Base-by-base conservation (phyloP, 2,797 vertebrate genomes). In the Gadopsis marmoratus region DNA sequence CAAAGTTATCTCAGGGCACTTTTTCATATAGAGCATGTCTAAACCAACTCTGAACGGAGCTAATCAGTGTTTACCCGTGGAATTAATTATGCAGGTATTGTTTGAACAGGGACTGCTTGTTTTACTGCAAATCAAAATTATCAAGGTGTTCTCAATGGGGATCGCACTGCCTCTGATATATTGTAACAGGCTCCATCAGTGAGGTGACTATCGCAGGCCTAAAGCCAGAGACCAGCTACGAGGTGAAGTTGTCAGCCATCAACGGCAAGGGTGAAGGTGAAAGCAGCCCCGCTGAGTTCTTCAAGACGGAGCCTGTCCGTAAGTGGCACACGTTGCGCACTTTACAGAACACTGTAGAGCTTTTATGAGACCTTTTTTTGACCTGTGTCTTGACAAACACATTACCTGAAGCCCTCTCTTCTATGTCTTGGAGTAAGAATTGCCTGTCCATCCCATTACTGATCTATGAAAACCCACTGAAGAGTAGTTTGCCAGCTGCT, bases 211-310 rank as follows among this genome's bases (percentile, higher is more conserved):
- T 99, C 86, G 93, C 91, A 3, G 95, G 96, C 85, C 94, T 99
- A 89, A 97, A 93, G 85, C 98, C 98, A 0, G 97, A 99, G 84
- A 98, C 96, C 1, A 87, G 81, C 12, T 99, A 99, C 0, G 93
- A 97, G 0, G 95, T 99, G 71, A 97, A 96, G 75, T 88, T 99
- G 92, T 97, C 97, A 0, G 98, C 97, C 6, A 93, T 99, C 92
- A 99, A 99, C 0, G 98, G 98, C 87, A 99, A 99, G 81, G 98
- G 98, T 0, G 94, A 97, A 79, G 97, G 98, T 0, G 98, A 99
- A 88, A 95, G 95, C 82, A 97, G 98, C 73, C 56, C 90, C 0
- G 73, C 91, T 0, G 93, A 95, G 0, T 84, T 96, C 85, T 99
- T 99, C 95, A 97, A 97, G 94, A 99, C 98, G 0, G 94, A 97